phyloP scores from a whole-genome alignment of 2,888 invertebrate genomes.

The Eucera pruinosa region DNA sequence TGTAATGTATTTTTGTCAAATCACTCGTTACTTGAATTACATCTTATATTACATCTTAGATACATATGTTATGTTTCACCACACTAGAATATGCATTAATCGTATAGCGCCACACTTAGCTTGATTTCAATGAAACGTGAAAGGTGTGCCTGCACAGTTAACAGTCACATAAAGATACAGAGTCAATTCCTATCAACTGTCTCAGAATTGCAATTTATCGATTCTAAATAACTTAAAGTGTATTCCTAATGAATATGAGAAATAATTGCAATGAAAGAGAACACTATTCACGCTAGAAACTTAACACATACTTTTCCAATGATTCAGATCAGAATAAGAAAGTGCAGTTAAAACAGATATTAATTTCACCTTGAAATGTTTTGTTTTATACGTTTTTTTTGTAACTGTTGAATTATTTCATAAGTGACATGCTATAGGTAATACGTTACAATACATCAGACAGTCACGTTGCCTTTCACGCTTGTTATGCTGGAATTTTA shows the following conservation, averaged over 20 bases:
- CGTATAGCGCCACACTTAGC: neutral
- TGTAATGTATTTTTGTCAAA: neutral
- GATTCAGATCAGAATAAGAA: neutral
- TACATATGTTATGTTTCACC: conserved; percentile 5
- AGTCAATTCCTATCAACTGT: conserved; percentile 9
- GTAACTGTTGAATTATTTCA: neutral
- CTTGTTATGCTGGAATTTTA: neutral
- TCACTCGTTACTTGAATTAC: conserved; percentile 21
- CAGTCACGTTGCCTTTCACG: neutral
- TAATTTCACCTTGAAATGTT: conserved; percentile 4
- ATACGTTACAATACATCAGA: neutral
- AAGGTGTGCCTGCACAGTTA: conserved; percentile 9
- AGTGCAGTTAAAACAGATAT: neutral
- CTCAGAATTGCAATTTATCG: conserved; percentile 8
- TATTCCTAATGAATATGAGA: neutral
- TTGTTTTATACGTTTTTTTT: neutral
- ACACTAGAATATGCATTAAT: conserved; percentile 18
- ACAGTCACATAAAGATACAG: neutral
- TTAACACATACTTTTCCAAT: neutral
- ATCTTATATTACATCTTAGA: conserved; percentile 25
- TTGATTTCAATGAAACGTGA: conserved; percentile 31
- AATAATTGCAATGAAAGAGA: conserved; percentile 3
- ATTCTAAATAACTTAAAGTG: conserved; percentile 7
- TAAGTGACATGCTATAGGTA: neutral
- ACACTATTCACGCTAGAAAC: neutral